Conservation (phyloP, 2,888 invertebrate genomes). For the Geophilus truncorum region DNA sequence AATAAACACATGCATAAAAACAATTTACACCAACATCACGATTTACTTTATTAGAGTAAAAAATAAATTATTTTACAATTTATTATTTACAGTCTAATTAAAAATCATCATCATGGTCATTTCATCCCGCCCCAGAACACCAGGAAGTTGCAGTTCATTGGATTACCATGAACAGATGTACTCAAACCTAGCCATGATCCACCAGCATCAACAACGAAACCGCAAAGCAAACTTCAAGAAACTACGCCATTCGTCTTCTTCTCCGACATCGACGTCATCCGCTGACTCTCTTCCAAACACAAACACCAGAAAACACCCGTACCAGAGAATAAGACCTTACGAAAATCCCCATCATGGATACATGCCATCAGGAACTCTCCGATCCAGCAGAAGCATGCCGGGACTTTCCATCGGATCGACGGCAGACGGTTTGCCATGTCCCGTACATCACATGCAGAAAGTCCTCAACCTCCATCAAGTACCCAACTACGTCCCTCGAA, state of each 20-base stretch:
- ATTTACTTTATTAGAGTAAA: too few species aligned
- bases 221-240: neutral
- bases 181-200: neutral
- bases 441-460: constrained; percentile 30
- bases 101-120: neutral
- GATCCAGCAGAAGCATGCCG: constrained; percentile 38
- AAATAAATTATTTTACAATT: neutral
- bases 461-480: neutral
- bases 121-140: neutral
- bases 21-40: too few species aligned
- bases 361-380: constrained; percentile 27
- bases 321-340: constrained; percentile 14
- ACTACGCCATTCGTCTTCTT: neutral
- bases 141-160: neutral
- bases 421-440: constrained; percentile 34
- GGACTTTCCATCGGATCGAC: constrained; percentile 28
- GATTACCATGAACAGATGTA: neutral
- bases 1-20: neutral
- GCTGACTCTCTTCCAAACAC: constrained; percentile 28
- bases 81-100: too few species aligned
- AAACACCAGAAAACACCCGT: neutral
- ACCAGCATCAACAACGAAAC: neutral
- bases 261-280: constrained; percentile 32
- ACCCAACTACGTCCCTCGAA: neutral
- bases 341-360: neutral